Conservation (phyloP, 2,113 vertebrate species). For the Nematolebias whitei region DNA sequence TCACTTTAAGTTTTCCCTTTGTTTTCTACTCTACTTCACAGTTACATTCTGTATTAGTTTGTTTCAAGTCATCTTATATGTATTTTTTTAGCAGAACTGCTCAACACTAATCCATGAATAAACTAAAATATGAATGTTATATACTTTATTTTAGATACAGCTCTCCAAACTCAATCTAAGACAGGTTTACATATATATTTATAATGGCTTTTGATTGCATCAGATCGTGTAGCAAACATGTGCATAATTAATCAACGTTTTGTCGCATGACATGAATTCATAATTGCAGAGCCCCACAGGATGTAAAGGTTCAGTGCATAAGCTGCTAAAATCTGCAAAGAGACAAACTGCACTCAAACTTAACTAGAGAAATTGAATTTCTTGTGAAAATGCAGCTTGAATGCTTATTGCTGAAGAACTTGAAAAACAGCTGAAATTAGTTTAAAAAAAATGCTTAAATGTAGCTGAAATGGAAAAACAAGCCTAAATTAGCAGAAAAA, state of each 20-base stretch:
- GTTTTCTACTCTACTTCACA: too few relatives aligned
- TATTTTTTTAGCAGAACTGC: too few relatives aligned
- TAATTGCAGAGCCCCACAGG: not conserved
- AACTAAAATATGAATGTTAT: not conserved
- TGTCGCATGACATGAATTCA: not conserved
- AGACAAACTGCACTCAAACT: too few relatives aligned
- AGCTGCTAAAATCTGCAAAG: not conserved
- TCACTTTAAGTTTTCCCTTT: not conserved
- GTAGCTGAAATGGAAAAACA: too few relatives aligned
- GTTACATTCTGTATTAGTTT: not conserved
- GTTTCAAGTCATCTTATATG: not conserved
- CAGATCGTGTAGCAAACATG: not conserved
- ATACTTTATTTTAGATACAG: not conserved
- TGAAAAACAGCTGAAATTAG: too few relatives aligned
- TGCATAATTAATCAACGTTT: not conserved
- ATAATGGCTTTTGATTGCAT: not conserved
- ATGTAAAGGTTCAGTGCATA: conserved; percentile 1
- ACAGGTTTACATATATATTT: not conserved
- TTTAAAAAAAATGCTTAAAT: too few relatives aligned
- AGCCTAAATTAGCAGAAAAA: too few relatives aligned
- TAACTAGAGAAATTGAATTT: too few relatives aligned
- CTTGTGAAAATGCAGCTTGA: too few relatives aligned
- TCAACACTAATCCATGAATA: not conserved
- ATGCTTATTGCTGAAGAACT: too few relatives aligned
- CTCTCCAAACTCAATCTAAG: too few relatives aligned